A percentile compares a stretch with the other conserved stretches of the same genome.
Evolutionary conservation across 2,113 vertebrate genomes (phyloP).

Genomic region (Tylochromis polylepis): DNA sequence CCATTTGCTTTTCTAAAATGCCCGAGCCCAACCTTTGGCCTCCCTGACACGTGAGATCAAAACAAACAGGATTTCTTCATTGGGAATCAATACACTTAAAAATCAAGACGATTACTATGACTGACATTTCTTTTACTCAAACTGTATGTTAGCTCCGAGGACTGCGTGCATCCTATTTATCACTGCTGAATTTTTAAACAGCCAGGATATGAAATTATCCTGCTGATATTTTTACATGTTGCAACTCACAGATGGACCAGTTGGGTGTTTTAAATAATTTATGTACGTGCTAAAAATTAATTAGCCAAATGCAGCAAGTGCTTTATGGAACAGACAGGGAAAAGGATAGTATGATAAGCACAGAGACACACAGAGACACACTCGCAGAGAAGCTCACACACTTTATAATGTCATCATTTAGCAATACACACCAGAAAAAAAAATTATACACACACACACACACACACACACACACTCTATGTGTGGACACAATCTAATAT

Average conservation of each 20-base stretch:
- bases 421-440: background rate
- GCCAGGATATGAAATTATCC: background rate
- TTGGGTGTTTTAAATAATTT: constrained; percentile 39
- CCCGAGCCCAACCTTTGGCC: constrained; percentile 4
- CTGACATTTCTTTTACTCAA: background rate
- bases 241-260: constrained; percentile 21
- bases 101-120: background rate
- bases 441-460: no score
- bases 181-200: background rate
- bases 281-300: constrained; percentile 31
- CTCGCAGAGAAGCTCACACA: background rate
- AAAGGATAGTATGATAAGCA: background rate
- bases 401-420: background rate
- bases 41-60: background rate
- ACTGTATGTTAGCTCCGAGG: background rate
- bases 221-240: constrained; percentile 23
- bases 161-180: background rate
- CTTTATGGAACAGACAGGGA: background rate
- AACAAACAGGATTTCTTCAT: background rate
- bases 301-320: constrained; percentile 6
- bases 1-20: background rate
- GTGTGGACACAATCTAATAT: background rate
- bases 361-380: background rate
- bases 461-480: no score
- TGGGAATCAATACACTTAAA: background rate